phyloP scores from a whole-genome alignment of 2,888 invertebrate genomes.

The Eupithecia inturbata region DNA sequence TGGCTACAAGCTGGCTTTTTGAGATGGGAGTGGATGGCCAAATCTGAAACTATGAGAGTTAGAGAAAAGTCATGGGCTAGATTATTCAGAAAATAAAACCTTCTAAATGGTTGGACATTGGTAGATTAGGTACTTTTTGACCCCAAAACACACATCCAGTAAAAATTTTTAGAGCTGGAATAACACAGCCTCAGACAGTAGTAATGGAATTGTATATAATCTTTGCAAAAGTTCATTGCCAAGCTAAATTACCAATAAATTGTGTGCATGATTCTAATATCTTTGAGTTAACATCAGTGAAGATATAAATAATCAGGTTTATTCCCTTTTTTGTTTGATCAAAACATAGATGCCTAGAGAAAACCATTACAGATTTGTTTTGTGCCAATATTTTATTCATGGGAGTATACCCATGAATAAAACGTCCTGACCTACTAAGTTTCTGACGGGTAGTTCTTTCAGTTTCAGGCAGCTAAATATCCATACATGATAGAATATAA shows the following conservation, averaged over 20 bases:
- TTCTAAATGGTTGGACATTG: no score
- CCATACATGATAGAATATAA: neutral
- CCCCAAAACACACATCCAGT: neutral
- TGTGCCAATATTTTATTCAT: no score
- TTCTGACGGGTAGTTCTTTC: neutral
- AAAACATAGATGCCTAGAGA: neutral
- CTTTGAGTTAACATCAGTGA: no score
- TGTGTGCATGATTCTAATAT: neutral
- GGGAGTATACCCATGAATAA: no score
- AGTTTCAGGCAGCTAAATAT: neutral
- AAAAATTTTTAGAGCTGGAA: neutral
- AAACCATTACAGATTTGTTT: neutral
- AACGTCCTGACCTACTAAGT: neutral
- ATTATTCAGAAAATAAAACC: neutral
- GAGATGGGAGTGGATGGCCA: neutral
- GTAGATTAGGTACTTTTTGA: neutral
- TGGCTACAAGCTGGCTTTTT: neutral
- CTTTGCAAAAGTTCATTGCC: no score
- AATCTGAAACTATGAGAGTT: neutral
- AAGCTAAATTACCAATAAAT: no score
- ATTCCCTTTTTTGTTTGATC: no score
- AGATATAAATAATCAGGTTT: no score
- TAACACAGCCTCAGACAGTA: neutral
- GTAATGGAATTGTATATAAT: no score
- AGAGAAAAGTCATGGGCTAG: neutral